These are phyloP conservation scores for Hydrophis major DNA, from an alignment of 2,797 vertebrate genomes.

Conservation along the genomic window DNA sequence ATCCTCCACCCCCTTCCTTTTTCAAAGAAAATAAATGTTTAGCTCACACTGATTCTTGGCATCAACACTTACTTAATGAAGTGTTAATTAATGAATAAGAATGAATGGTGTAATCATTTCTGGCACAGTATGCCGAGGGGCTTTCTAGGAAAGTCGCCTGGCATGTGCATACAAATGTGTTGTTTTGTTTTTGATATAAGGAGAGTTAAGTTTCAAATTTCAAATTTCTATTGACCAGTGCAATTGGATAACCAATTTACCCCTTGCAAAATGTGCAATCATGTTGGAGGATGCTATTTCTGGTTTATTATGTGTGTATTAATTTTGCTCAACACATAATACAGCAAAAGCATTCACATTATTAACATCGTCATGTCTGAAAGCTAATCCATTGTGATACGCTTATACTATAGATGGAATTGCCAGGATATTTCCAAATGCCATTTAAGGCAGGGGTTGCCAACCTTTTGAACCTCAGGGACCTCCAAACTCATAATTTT, in stretches of 20 bases:
- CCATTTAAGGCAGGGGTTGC: neutral
- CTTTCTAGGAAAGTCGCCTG: slow-evolving; percentile 8
- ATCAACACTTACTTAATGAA: slow-evolving; percentile 32
- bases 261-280: neutral
- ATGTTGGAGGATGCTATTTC: neutral
- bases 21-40: slow-evolving; percentile 31
- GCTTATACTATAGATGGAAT: neutral
- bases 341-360: neutral
- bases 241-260: neutral
- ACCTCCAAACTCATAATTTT: too few relatives aligned
- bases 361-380: neutral
- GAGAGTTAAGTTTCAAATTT: neutral
- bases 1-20: neutral
- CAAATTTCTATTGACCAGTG: neutral
- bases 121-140: neutral
- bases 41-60: slow-evolving; percentile 27
- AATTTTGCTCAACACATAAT: neutral
- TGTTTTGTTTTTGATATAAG: slow-evolving; percentile 8
- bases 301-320: neutral
- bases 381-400: neutral
- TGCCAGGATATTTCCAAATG: neutral
- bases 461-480: too few relatives aligned
- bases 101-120: slow-evolving; percentile 22
- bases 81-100: slow-evolving; percentile 36
- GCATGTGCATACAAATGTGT: slow-evolving; percentile 1